Evolutionary conservation across 2,888 invertebrate species (phyloP).

Genomic region (Antheraea yamamai): DNA sequence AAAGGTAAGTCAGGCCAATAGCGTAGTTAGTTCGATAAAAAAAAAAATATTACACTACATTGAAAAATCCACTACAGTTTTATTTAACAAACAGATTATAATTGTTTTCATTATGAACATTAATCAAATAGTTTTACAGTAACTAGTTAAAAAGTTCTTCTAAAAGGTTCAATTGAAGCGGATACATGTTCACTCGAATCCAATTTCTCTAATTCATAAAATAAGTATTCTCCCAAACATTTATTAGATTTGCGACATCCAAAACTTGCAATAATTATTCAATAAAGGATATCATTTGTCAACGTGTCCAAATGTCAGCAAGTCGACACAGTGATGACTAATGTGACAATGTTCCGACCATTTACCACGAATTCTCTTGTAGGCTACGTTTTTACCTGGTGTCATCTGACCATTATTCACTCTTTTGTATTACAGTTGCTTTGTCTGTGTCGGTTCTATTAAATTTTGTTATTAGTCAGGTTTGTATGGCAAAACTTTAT

Average conservation of each 20-base stretch:
- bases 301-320: slow-evolving; percentile 72
- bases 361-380: slow-evolving; percentile 70
- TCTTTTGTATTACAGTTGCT: slow-evolving; percentile 60
- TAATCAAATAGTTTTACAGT: too few species aligned
- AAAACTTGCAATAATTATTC: slow-evolving; percentile 70
- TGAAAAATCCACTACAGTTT: too few species aligned
- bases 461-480: slow-evolving; percentile 49
- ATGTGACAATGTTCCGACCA: slow-evolving; percentile 70
- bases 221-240: slow-evolving; percentile 33
- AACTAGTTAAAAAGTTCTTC: too few species aligned
- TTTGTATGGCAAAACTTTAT: slow-evolving; percentile 39
- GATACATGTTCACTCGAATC: too few species aligned
- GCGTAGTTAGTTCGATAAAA: too few species aligned
- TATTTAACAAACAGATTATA: too few species aligned
- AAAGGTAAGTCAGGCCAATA: too few species aligned
- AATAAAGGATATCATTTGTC: slow-evolving; percentile 78
- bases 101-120: too few species aligned
- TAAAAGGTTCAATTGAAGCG: too few species aligned
- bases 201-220: too few species aligned
- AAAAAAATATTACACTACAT: too few species aligned
- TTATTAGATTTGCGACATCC: slow-evolving; percentile 55
- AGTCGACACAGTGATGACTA: slow-evolving; percentile 76
- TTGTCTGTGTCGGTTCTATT: slow-evolving; percentile 53
- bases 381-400: slow-evolving; percentile 74
- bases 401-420: slow-evolving; percentile 69